Base-by-base conservation (phyloP, 1,140 invertebrate genomes). In the Drosophila eugracilis region DNA sequence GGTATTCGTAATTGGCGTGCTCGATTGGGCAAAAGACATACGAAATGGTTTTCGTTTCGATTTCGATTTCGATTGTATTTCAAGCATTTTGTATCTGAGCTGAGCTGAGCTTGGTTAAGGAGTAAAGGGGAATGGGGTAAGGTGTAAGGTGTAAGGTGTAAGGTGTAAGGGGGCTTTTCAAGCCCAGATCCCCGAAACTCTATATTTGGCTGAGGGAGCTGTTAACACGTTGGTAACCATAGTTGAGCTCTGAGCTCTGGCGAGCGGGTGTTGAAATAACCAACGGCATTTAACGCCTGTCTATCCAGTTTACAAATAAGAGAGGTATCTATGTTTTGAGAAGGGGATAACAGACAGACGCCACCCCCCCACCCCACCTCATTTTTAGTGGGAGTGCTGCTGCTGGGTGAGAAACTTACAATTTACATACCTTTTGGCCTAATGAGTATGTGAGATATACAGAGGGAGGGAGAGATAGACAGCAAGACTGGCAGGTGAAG, bases 11-110 rank as follows among this genome's bases (percentile, higher is more conserved):
- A 85, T 85, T 85, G 81, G 77, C 81, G 73, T 65, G 78, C 78
- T 76, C 77, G 78, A 81, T 81, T 81, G 77, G 55, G 73, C 76
- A 77, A 83, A 83, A 80, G 44, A 70, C 57, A 78, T 78, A 79
- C 52, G 75, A 75, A 79, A 75, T 39, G 57, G 47, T 58, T 47
- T 60, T 60, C 47, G 30, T 54, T 76, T 62, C 45, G n/a, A n/a
- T n/a, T n/a, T n/a, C n/a, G n/a, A 44, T 17, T 41, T 58, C 37
- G 42, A 65, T 48, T 66, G 62, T 66, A 62, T 66, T 47, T 22
- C 59, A 22, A 36, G 39, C 39, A 45, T 59, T 60, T 66, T 45
- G 44, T 41, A 26, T 49, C 44, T 53, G 24, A 60, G 37, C 50
- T 52, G 15, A 9, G 36, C 36, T 15, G 15, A 15, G 15, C 15